Base-by-base conservation (phyloP, 1,140 invertebrate genomes). In the Pseudobourletiella spinata region DNA sequence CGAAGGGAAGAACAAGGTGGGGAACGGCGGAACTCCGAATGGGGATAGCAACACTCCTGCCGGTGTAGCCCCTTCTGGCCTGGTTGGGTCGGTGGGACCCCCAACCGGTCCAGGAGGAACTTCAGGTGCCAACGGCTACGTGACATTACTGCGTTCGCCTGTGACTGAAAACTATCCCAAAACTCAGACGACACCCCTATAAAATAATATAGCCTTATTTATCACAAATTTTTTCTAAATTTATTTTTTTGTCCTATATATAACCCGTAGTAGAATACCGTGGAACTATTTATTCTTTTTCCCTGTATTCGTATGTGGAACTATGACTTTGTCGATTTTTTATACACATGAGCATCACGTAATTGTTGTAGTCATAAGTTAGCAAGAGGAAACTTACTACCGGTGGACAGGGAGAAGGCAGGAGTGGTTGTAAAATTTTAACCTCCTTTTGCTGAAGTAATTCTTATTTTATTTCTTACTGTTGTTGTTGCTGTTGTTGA, bases 81-180 rank as follows among this genome's bases (percentile, higher is more conserved):
- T 39, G 11, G 35, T 22, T 50, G 29, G 44, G 28, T 22, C 20
- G 22, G 57, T 16, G 39, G 35, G 22, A 48, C 15, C 28, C 16
- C 29, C 43, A n/a, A 28, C 32, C 20, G 46, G 29, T 16, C 29
- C 51, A 8, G 20, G 24, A 18, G 50, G 59, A 3, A 39, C 18
- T 24, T 48, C n/a, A 16, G 63, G 63, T 20, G 63, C 52, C 25
- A 65, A 65, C 46, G 63, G 63, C 4, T 65, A 65, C 22, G 59
- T 65, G 30, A 64, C 58, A 1, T n/a, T 59, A 6, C 24, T 50
- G 50, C 30, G 39, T 48, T 65, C 59, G 16, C 63, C 63, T 28
- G 51, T 20, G 6, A 42, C 15, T 26, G 63, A 61, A n/a, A 61
- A 18, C 24, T 39, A 59, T 22, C 44, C 52, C 18, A 59, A 60